A percentile compares a stretch with the other conserved stretches of the same genome.
Conservation (phyloP, 2,888 invertebrate genomes). For the Phyllotreta striolata region DNA sequence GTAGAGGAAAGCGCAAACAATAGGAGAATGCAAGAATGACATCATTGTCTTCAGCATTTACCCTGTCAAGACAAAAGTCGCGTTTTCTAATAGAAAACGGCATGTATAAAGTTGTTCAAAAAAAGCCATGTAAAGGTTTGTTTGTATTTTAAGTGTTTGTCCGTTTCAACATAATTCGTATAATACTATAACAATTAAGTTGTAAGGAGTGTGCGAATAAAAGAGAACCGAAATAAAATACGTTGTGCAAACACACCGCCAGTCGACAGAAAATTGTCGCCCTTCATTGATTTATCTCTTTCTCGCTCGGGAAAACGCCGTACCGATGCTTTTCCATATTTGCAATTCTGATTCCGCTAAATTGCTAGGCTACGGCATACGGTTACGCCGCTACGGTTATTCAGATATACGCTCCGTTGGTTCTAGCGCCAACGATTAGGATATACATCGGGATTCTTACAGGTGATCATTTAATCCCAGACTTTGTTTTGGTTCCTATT, state of each 20-base stretch:
- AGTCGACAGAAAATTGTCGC: constrained; percentile 15
- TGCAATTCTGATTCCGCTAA: constrained; percentile 27
- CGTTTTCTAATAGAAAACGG: too few relatives aligned
- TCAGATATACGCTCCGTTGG: constrained; percentile 17
- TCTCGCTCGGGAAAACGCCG: constrained; percentile 7
- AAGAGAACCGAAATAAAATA: constrained; percentile 16
- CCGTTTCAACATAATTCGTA: too few relatives aligned
- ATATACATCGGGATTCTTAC: constrained; percentile 14
- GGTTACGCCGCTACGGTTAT: constrained; percentile 11
- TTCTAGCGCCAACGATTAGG: constrained; percentile 2
- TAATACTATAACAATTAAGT: too few relatives aligned
- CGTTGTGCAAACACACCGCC: constrained; percentile 3
- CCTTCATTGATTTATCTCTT: constrained; percentile 21
- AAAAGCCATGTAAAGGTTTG: too few relatives aligned
- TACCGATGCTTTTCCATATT: constrained; percentile 23
- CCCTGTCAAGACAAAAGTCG: too few relatives aligned
- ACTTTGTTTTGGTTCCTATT: too few relatives aligned
- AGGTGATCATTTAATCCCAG: background rate
- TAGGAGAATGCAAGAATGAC: too few relatives aligned
- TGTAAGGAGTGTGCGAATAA: too few relatives aligned
- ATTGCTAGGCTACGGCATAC: constrained; percentile 16
- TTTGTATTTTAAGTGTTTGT: too few relatives aligned
- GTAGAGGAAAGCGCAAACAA: too few relatives aligned
- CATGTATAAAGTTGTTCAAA: too few relatives aligned
- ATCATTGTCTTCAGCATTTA: too few relatives aligned